Percentiles rank a stretch among this genome's conserved stretches.
Evolutionary conservation across 1,140 invertebrate genomes (phyloP).

Genomic region (Eulimnadia texana): DNA sequence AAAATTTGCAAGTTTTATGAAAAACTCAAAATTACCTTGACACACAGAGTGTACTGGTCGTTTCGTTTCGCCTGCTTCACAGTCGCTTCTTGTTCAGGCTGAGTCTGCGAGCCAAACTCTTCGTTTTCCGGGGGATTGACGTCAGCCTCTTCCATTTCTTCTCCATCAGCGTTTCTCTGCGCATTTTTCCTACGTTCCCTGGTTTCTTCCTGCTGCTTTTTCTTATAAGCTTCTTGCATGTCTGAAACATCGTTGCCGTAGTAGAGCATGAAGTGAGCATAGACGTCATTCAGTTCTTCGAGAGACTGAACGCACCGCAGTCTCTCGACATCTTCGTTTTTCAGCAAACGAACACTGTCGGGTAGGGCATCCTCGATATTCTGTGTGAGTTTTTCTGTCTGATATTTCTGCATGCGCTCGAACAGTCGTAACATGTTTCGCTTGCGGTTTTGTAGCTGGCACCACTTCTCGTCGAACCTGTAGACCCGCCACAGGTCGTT

Average conservation of each 20-base stretch:
- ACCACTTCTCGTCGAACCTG: constrained; percentile 93
- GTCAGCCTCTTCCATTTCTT: constrained; percentile 33
- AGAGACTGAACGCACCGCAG: constrained; percentile 64
- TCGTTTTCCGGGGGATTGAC: constrained; percentile 39
- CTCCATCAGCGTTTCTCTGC: constrained; percentile 22
- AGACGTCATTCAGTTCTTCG: constrained; percentile 83
- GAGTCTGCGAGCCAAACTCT: constrained; percentile 36
- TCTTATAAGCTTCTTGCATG: constrained; percentile 57
- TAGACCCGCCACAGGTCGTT: constrained; percentile 97
- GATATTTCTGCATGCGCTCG: constrained; percentile 84
- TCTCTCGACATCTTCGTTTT: constrained; percentile 76
- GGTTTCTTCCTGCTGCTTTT: constrained; percentile 37
- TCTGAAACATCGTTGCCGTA: constrained; percentile 70
- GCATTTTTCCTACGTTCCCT: constrained; percentile 42
- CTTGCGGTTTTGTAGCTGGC: constrained; percentile 75
- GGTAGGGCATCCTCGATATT: constrained; percentile 69
- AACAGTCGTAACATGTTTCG: constrained; percentile 66
- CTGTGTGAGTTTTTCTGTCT: constrained; percentile 67
- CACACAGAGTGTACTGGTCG: constrained; percentile 74
- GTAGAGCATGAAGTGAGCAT: constrained; percentile 84
- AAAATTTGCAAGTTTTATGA: too few relatives aligned
- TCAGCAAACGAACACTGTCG: constrained; percentile 61
- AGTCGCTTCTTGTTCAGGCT: constrained; percentile 39
- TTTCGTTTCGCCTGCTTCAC: constrained; percentile 73
- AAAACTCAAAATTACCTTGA: too few relatives aligned